Conservation (phyloP, 2,888 invertebrate genomes). For the Tridacna crocea region DNA sequence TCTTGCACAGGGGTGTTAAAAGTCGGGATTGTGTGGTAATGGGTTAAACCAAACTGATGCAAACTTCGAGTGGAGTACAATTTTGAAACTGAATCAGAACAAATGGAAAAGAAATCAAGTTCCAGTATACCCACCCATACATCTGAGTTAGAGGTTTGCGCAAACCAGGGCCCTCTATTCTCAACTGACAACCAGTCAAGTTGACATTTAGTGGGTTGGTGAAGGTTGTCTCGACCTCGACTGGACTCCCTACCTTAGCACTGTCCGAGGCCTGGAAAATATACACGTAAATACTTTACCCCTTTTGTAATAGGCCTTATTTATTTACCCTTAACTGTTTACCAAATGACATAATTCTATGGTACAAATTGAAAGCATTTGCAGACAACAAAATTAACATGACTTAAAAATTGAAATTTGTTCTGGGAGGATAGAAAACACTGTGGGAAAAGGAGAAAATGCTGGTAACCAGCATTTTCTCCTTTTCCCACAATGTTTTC, state of each 20-base stretch:
- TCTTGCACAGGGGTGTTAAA: no score
- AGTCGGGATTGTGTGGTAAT: no score
- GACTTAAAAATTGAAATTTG: no score
- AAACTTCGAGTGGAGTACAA: background rate
- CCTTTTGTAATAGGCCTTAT: background rate
- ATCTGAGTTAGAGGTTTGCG: constrained; percentile 21
- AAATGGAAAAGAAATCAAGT: background rate
- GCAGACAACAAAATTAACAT: no score
- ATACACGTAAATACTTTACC: background rate
- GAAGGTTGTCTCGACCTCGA: constrained; percentile 55
- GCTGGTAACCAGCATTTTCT: no score
- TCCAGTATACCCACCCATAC: constrained; percentile 35
- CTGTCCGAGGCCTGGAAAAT: constrained; percentile 43
- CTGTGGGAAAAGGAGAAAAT: background rate
- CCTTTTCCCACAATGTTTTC: no score
- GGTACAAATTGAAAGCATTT: no score
- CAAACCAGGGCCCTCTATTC: constrained; percentile 58
- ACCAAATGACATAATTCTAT: background rate
- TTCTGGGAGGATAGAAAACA: no score
- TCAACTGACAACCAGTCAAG: constrained; percentile 52
- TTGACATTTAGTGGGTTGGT: constrained; percentile 49
- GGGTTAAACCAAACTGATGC: no score
- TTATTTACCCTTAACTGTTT: background rate
- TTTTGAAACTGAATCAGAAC: background rate
- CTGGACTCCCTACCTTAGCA: constrained; percentile 39